These are phyloP conservation scores for Gerosis bhagava DNA, from an alignment of 2,888 invertebrate species.

Conservation along the genomic window DNA sequence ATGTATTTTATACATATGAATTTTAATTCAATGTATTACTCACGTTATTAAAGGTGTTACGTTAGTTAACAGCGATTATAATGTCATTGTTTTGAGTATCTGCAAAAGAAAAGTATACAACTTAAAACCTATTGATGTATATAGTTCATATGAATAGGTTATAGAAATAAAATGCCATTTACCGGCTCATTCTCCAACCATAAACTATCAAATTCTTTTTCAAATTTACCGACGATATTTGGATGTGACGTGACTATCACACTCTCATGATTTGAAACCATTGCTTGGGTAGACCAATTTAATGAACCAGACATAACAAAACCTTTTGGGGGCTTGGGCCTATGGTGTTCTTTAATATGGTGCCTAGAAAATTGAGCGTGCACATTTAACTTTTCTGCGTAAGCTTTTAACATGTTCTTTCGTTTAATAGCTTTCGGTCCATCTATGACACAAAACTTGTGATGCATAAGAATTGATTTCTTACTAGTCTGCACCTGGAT, in stretches of 20 bases:
- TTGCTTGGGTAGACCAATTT: conserved; percentile 89
- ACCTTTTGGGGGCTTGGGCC: conserved; percentile 53
- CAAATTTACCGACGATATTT: conserved; percentile 78
- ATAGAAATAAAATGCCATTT: too few relatives aligned
- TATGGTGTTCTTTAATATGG: conserved; percentile 42
- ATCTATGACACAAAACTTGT: conserved; percentile 90
- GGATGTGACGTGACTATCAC: conserved; percentile 84
- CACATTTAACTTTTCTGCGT: conserved; percentile 69
- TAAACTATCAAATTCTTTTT: conserved; percentile 83
- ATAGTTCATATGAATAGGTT: too few relatives aligned
- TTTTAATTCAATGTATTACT: too few relatives aligned
- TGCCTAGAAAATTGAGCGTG: conserved; percentile 54
- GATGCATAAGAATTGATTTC: conserved; percentile 87
- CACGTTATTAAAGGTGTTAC: too few relatives aligned
- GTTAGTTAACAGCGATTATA: too few relatives aligned
- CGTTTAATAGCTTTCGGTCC: conserved; percentile 69
- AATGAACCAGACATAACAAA: conserved; percentile 87
- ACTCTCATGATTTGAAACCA: conserved; percentile 88
- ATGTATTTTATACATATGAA: too few relatives aligned
- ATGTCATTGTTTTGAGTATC: conserved; percentile 42
- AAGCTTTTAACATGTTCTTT: conserved; percentile 57
- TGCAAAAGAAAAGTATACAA: conserved; percentile 47
- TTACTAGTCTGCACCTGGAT: conserved; percentile 74
- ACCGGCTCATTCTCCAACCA: conserved; percentile 81
- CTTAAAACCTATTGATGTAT: too few relatives aligned